These are phyloP conservation scores for Ericerus pela DNA, from an alignment of 1,140 invertebrate genomes.

Conservation along the genomic window DNA sequence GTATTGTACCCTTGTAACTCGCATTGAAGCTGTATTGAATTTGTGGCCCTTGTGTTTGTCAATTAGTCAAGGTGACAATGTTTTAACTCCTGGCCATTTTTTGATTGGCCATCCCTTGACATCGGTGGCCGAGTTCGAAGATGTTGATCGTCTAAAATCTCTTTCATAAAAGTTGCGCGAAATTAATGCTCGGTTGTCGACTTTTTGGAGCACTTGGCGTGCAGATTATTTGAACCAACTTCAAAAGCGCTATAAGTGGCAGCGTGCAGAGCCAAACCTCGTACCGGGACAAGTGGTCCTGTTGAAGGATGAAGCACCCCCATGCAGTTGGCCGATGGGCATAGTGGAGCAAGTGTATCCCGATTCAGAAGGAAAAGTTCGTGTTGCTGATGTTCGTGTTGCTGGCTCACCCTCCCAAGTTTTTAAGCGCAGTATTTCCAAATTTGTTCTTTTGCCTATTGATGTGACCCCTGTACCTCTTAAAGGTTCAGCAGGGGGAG, in stretches of 20 bases:
- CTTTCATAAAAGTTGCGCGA: slow-evolving; percentile 20
- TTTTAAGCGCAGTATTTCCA: no score
- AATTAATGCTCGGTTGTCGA: slow-evolving; percentile 14
- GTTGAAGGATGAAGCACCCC: slow-evolving; percentile 20
- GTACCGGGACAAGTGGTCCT: slow-evolving; percentile 20
- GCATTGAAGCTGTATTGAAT: slow-evolving; percentile 27
- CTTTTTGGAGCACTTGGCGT: slow-evolving; percentile 26
- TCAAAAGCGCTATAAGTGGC: slow-evolving; percentile 25
- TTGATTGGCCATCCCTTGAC: slow-evolving; percentile 19
- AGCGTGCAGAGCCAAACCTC: slow-evolving; percentile 5
- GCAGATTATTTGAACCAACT: no score
- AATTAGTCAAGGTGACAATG: slow-evolving; percentile 22
- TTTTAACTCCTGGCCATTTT: slow-evolving; percentile 27
- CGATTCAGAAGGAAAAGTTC: slow-evolving; percentile 21
- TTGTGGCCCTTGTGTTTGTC: slow-evolving; percentile 22
- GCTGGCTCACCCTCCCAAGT: no score
- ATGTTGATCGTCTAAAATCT: slow-evolving; percentile 13
- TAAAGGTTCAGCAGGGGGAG: no score
- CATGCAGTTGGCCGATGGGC: slow-evolving; percentile 25
- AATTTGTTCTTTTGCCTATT: no score
- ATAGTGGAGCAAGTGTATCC: slow-evolving; percentile 21
- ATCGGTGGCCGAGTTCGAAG: slow-evolving; percentile 2
- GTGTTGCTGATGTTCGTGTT: slow-evolving; percentile 9
- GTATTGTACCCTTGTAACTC: slow-evolving; percentile 24
- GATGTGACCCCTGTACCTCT: no score